Evolutionary conservation across 2,888 invertebrate species (phyloP).

Genomic region (Tetragonula carbonaria): DNA sequence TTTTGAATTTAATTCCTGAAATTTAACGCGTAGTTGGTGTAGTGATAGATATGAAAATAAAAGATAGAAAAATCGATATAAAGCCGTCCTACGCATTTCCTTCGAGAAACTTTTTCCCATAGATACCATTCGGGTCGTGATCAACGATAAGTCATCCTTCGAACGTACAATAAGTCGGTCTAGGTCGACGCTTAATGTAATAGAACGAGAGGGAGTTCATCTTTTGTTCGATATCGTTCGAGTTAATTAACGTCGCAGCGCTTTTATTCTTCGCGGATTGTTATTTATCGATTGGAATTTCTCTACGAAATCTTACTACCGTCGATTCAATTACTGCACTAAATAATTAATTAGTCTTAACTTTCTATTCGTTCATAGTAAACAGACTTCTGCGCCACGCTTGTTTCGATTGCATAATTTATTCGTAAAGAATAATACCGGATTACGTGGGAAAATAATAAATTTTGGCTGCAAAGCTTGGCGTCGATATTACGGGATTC

Average conservation of each 20-base stretch:
- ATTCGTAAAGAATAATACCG: neutral
- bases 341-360: constrained; percentile 40
- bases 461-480: neutral
- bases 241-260: constrained; percentile 50
- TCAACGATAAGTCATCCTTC: neutral
- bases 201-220: constrained; percentile 7
- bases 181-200: neutral
- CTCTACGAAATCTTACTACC: constrained; percentile 7
- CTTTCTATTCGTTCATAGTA: neutral
- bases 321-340: neutral
- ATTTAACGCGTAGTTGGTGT: neutral
- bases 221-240: constrained; percentile 20
- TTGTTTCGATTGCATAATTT: neutral
- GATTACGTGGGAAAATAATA: neutral
- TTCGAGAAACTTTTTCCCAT: neutral
- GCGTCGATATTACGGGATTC: constrained; percentile 10
- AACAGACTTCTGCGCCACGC: neutral
- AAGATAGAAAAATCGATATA: neutral
- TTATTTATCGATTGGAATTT: constrained; percentile 37
- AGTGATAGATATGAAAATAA: neutral
- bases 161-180: neutral
- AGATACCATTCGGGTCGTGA: neutral
- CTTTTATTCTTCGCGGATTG: constrained; percentile 12
- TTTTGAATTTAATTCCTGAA: too few species aligned
- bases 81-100: neutral